These are phyloP conservation scores for Diarsia brunnea DNA, from an alignment of 2,888 invertebrate genomes.

Conservation along the genomic window DNA sequence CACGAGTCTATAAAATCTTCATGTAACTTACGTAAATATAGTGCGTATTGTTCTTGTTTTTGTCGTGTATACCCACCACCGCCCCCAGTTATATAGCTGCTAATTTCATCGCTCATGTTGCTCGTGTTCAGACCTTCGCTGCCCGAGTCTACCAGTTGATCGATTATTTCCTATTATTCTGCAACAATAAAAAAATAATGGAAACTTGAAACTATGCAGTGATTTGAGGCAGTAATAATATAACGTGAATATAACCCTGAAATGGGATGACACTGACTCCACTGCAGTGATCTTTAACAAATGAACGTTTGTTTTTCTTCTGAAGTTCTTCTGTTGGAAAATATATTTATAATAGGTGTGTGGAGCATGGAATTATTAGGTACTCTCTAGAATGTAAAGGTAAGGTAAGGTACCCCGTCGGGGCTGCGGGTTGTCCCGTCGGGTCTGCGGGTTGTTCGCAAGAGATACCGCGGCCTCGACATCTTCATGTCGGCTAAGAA, in stretches of 20 bases:
- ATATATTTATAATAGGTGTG: conserved; percentile 7
- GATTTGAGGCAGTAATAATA: too few relatives aligned
- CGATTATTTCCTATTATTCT: neutral
- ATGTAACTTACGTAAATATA: conserved; percentile 81
- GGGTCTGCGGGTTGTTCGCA: too few relatives aligned
- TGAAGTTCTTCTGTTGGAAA: neutral
- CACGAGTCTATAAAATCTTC: conserved; percentile 85
- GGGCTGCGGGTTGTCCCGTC: too few relatives aligned
- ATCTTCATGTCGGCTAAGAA: too few relatives aligned
- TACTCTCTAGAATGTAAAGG: neutral
- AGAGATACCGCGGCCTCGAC: too few relatives aligned
- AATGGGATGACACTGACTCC: conserved; percentile 1
- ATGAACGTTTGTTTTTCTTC: conserved; percentile 23
- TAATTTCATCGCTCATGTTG: conserved; percentile 51
- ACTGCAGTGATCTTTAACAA: conserved; percentile 18
- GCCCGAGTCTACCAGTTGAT: neutral
- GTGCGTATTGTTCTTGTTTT: conserved; percentile 82
- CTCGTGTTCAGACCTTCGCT: neutral
- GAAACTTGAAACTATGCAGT: neutral
- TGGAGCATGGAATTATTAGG: neutral
- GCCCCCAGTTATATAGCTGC: neutral
- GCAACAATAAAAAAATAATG: neutral
- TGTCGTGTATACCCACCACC: conserved; percentile 77
- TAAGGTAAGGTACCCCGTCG: too few relatives aligned
- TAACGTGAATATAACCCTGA: too few relatives aligned